These are phyloP conservation scores for Drosophila tanythrix DNA, from an alignment of 2,888 invertebrate species.

Conservation along the genomic window DNA sequence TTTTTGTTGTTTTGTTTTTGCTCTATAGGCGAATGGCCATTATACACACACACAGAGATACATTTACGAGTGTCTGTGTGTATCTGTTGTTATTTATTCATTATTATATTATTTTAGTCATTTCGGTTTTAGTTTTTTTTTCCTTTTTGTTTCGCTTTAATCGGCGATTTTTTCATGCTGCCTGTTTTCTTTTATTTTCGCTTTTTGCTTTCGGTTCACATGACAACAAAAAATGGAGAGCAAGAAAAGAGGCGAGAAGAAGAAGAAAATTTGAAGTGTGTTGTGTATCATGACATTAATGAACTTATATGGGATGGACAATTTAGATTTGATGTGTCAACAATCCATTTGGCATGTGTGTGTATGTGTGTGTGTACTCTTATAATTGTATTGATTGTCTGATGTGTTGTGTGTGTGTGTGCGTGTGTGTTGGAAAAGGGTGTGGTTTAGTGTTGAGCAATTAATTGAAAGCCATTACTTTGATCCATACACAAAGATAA, in stretches of 20 bases:
- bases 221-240: slow-evolving; percentile 29
- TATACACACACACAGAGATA: slow-evolving; percentile 37
- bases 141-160: slow-evolving; percentile 52
- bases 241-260: slow-evolving; percentile 2
- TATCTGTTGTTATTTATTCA: slow-evolving; percentile 74
- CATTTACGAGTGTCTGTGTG: slow-evolving; percentile 22
- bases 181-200: slow-evolving; percentile 14
- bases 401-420: slow-evolving; percentile 7
- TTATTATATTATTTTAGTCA: slow-evolving; percentile 75
- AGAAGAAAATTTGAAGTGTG: slow-evolving; percentile 32
- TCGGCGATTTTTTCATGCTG: slow-evolving; percentile 27
- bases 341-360: slow-evolving; percentile 47
- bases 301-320: slow-evolving; percentile 77
- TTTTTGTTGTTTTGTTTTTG: slow-evolving; percentile 37
- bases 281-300: slow-evolving; percentile 76
- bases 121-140: slow-evolving; percentile 26
- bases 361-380: slow-evolving; percentile 24
- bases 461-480: slow-evolving; percentile 42
- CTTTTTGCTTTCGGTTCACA: slow-evolving; percentile 34
- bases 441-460: slow-evolving; percentile 51
- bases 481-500: slow-evolving; percentile 33
- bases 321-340: slow-evolving; percentile 75
- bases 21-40: slow-evolving; percentile 55
- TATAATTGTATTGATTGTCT: slow-evolving; percentile 48
- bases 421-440: slow-evolving; percentile 41